Evolutionary conservation across 2,888 invertebrate genomes (phyloP), one percentile per base, ranked within the genome.

Genomic region (Arrhopalites spinosus): DNA sequence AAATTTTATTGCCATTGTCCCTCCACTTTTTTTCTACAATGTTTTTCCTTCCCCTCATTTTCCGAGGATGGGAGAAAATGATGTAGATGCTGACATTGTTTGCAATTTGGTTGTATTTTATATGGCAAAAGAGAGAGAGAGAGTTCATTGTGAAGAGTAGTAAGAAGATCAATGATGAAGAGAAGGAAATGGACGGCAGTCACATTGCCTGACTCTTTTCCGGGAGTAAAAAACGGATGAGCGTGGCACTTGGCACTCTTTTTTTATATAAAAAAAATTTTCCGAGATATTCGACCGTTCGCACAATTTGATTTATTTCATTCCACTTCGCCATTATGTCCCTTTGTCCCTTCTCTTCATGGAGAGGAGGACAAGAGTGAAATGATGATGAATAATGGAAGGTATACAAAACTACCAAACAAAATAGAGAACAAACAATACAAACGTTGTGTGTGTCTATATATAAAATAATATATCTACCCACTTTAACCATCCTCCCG

Each of bases 241-340:
- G 36, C 36, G 5, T 36, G 36, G 36, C 36, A 36, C 36, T 36
- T n/a, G n/a, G n/a, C n/a, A n/a, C 36, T 36, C 11, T 11, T 36
- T 36, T 36, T 36, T 36, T 36, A 36, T 11, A 36, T 11, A 36
- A 3, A 36, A 36, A 36, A 3, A 36, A 7, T 36, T 36, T 36
- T 36, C 36, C 36, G 59, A 59, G n/a, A 66, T 23, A 43, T 66
- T n/a, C 45, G 66, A 45, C 43, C 66, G 25, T 43, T 36, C 36
- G 30, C 66, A 66, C 43, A 66, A 45, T 66, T 66, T 66, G 66
- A 66, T 66, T 66, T 66, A 66, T 66, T 45, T 66, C 43, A 66
- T 43, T 43, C 23, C 45, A 66, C 45, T 23, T 25, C 45, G 43
- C 66, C 66, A 66, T 66, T 66, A 43, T 66, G 13, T 25, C 17